These are phyloP conservation scores for Akabosia matsudoensis DNA, from an alignment of 1,140 invertebrate species.

Conservation along the genomic window DNA sequence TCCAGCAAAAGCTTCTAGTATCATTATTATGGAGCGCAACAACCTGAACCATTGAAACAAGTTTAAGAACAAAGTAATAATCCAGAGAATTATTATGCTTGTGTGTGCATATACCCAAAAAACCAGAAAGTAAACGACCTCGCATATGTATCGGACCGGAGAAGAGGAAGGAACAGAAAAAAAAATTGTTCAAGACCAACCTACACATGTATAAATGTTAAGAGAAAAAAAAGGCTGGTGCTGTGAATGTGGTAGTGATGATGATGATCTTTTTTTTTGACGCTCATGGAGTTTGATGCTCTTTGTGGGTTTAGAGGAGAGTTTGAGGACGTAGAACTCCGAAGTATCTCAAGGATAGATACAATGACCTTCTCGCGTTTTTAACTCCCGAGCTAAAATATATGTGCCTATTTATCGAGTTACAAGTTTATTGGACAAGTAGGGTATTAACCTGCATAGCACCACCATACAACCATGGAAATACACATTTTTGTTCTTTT, in stretches of 20 bases:
- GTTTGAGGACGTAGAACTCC: slow-evolving; percentile 28
- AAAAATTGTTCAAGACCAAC: not conserved
- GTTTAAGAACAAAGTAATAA: not conserved
- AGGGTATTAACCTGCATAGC: slow-evolving; percentile 25
- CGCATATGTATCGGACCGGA: not conserved
- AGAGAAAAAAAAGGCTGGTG: no score
- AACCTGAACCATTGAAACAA: not conserved
- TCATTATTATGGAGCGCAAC: not conserved
- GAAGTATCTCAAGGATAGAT: slow-evolving; percentile 29
- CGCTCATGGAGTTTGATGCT: no score
- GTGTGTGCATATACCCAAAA: not conserved
- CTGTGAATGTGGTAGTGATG: no score
- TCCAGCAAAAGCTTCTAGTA: no score
- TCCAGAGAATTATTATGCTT: not conserved
- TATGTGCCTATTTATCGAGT: not conserved
- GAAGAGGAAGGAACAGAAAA: no score
- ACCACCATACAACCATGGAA: not conserved
- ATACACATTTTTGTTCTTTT: no score
- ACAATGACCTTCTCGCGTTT: slow-evolving; percentile 19
- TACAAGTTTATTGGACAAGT: slow-evolving; percentile 27
- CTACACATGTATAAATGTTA: not conserved
- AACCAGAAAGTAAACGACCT: not conserved
- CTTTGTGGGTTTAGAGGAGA: slow-evolving; percentile 23
- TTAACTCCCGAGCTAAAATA: not conserved
- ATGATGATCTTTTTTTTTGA: no score